These are phyloP conservation scores for Littorina saxatilis DNA, from an alignment of 1,140 invertebrate species.

Conservation along the genomic window DNA sequence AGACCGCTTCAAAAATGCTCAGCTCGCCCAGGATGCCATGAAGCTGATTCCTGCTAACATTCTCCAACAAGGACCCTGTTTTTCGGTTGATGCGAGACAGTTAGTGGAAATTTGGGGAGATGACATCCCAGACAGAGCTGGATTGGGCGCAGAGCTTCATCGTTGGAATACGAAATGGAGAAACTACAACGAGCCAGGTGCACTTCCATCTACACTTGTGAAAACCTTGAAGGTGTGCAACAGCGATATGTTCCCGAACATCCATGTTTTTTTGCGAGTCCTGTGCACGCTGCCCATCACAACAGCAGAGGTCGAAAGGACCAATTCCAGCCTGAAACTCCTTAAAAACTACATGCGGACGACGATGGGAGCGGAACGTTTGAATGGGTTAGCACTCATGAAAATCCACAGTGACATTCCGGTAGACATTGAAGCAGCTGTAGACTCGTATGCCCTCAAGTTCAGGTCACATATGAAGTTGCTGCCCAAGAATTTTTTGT, in stretches of 20 bases:
- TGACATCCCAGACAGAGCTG: background rate
- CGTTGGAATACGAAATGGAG: background rate
- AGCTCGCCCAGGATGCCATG: background rate
- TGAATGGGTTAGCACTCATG: background rate
- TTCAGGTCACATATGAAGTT: background rate
- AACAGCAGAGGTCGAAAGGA: background rate
- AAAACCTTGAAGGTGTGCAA: background rate
- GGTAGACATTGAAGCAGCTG: background rate
- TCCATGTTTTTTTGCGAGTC: background rate
- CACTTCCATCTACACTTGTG: background rate
- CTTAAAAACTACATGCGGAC: constrained; percentile 5
- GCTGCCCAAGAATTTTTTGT: too few species aligned
- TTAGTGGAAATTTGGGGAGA: background rate
- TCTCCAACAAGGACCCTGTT: background rate
- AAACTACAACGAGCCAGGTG: background rate
- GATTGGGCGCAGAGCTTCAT: background rate
- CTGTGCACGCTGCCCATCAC: background rate
- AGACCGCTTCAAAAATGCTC: background rate
- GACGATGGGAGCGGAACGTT: background rate
- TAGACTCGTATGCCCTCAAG: background rate
- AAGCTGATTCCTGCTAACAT: background rate
- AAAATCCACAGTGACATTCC: background rate
- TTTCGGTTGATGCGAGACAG: background rate
- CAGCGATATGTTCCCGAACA: background rate
- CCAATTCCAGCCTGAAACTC: background rate